Evolutionary conservation across 2,113 vertebrate species (phyloP), one percentile per base, ranked within the genome.

Genomic region (Cyanistes caeruleus): DNA sequence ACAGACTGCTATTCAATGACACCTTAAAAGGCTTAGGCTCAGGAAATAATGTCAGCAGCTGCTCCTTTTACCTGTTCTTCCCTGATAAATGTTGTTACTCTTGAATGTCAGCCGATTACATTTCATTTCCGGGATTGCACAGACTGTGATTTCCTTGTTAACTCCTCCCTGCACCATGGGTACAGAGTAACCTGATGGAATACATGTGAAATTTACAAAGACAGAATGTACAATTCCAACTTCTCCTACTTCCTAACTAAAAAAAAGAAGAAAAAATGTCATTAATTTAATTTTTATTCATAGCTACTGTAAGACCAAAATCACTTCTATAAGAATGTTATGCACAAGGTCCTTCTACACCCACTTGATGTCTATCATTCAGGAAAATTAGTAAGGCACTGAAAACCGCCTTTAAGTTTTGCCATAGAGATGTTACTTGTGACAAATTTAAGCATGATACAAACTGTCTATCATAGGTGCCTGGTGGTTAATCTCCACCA

Each of bases 111-210:
- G 86, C 60, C 48, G 0, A 94, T 94, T 84, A 79, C 75, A 84
- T 87, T 94, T 97, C 55, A 62, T 82, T 97, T 96, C 78, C 90
- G 62, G 49, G 53, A 27, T 87, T 88, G 87, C 85, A 84, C 70
- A 75, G 58, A 79, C 68, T 92, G 67, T 5, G 44, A 74, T 77
- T 87, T 95, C 76, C 56, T 58, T 94, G 15, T 90, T 89, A 89
- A 80, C 63, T 87, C 33, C 91, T 82, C 52, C 70, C 39, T 89
- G 89, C 39, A n/a, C 30, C 63, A 4, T 51, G 77, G 75, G 51
- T 96, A 49, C 62, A 39, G 75, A 92, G 39, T 93, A 75, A 84
- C 53, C 58, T 73, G 44, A 68, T 59, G 3, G 22, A 92, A 44
- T 67, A 72, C 1, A 0, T 67, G 31, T 79, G 64, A 72, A 90